Conservation (phyloP, 2,888 invertebrate species). For the Microdon myrmicae region DNA sequence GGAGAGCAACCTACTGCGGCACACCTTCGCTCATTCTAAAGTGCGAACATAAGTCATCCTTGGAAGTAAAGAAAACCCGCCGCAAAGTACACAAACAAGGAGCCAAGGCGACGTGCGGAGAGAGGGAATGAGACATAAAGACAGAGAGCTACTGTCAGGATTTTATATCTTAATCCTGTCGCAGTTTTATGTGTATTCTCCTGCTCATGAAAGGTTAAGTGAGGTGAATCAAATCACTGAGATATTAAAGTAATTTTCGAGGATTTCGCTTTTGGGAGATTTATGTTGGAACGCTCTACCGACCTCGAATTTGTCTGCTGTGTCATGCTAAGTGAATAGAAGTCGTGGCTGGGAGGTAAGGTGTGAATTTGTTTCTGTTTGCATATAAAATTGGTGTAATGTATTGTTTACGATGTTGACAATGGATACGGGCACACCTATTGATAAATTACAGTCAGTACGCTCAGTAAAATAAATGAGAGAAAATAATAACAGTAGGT, state of each 20-base stretch:
- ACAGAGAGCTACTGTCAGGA: slow-evolving; percentile 1
- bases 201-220: slow-evolving; percentile 33
- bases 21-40: too few relatives aligned
- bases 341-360: slow-evolving; percentile 18
- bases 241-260: slow-evolving; percentile 42
- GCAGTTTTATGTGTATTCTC: slow-evolving; percentile 20
- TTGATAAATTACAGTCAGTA: slow-evolving; percentile 37
- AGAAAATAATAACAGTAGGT: too few relatives aligned
- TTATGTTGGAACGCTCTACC: slow-evolving; percentile 10
- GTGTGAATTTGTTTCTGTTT: slow-evolving; percentile 28
- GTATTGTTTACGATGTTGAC: slow-evolving; percentile 44
- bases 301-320: slow-evolving; percentile 18
- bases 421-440: slow-evolving; percentile 37
- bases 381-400: slow-evolving; percentile 39
- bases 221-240: slow-evolving; percentile 47
- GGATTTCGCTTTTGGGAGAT: slow-evolving; percentile 36
- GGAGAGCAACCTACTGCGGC: too few relatives aligned
- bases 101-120: too few relatives aligned
- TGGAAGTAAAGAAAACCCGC: too few relatives aligned
- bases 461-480: too few relatives aligned
- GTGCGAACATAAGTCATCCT: too few relatives aligned
- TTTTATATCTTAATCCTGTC: slow-evolving; percentile 35
- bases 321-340: slow-evolving; percentile 25
- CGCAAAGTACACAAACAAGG: too few relatives aligned
- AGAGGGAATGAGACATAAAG: too few relatives aligned